phyloP scores from a whole-genome alignment of 2,113 vertebrate species.

The Trematocara nigrifrons region DNA sequence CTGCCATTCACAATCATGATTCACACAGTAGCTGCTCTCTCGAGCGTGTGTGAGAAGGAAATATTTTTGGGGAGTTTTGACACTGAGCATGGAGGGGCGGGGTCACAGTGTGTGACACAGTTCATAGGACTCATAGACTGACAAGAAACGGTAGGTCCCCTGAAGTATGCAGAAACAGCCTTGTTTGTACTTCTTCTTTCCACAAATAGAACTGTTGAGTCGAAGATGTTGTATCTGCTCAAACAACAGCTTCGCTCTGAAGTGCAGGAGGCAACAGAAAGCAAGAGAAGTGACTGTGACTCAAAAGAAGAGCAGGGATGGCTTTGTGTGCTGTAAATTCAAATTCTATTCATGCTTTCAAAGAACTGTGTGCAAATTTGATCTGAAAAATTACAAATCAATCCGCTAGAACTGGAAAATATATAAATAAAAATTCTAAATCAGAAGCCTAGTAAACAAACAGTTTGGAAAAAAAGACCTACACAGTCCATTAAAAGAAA shows the following conservation, averaged over 20 bases:
- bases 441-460: neutral
- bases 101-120: neutral
- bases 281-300: neutral
- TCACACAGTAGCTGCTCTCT: neutral
- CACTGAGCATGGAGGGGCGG: neutral
- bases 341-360: neutral
- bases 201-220: neutral
- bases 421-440: neutral
- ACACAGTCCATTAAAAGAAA: neutral
- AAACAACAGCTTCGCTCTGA: neutral
- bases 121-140: neutral
- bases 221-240: neutral
- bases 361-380: neutral
- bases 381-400: neutral
- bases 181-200: conserved; percentile 21
- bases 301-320: neutral
- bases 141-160: neutral
- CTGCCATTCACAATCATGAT: neutral
- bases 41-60: neutral
- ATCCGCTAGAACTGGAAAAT: neutral
- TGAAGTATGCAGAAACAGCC: neutral
- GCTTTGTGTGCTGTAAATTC: neutral
- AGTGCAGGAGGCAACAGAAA: neutral
- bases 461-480: neutral
- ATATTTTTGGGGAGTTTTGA: neutral